A percentile compares a stretch with the other conserved stretches of the same genome.
These are phyloP conservation scores for Pangasius mekongensis DNA, from an alignment of 2,797 vertebrate species.

Conservation along the genomic window DNA sequence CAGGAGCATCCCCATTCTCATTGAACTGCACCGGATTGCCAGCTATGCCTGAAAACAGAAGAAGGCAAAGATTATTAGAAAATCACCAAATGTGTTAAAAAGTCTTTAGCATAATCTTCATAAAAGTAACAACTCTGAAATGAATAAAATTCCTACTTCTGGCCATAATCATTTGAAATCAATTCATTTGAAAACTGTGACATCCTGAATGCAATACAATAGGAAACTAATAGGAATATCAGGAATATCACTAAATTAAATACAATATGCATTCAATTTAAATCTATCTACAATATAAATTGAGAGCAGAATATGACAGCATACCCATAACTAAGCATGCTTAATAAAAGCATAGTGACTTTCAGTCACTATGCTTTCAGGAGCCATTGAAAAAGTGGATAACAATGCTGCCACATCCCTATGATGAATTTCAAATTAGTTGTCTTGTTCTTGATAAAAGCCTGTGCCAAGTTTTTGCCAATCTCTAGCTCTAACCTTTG, in stretches of 20 bases:
- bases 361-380: too few relatives aligned
- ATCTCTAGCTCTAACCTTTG: constrained; percentile 48
- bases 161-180: neutral
- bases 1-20: constrained; percentile 93
- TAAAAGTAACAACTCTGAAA: neutral
- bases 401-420: constrained; percentile 43
- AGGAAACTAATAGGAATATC: too few relatives aligned
- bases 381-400: constrained; percentile 27
- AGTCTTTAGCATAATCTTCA: neutral
- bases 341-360: constrained; percentile 2
- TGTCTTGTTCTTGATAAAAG: constrained; percentile 52
- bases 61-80: constrained; percentile 25
- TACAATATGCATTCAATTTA: neutral
- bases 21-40: constrained; percentile 97
- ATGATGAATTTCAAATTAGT: constrained; percentile 54
- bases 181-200: neutral
- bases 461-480: constrained; percentile 37
- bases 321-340: neutral
- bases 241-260: neutral
- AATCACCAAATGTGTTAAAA: neutral
- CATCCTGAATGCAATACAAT: neutral
- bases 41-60: constrained; percentile 82
- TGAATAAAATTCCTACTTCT: neutral
- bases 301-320: neutral
- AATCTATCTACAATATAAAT: neutral